phyloP scores from a whole-genome alignment of 2,113 vertebrate species.

The Orthonyx spaldingii region DNA sequence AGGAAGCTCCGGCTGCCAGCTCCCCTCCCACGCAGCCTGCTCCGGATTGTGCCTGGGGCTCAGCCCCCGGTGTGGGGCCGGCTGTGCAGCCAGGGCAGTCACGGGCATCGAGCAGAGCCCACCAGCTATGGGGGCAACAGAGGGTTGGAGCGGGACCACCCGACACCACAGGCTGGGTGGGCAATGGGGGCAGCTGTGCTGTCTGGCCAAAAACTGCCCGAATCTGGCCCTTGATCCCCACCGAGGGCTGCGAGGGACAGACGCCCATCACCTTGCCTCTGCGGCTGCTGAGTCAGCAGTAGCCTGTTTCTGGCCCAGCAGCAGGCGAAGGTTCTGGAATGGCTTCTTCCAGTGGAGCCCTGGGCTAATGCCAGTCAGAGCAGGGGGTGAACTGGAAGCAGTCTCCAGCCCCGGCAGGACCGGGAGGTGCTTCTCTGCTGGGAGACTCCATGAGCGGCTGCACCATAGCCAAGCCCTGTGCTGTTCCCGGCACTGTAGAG shows the following conservation, averaged over 20 bases:
- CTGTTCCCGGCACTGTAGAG: neutral
- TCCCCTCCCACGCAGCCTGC: constrained; percentile 6
- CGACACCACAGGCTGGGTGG: neutral
- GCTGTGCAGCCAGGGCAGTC: neutral
- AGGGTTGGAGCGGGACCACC: rapidly evolving
- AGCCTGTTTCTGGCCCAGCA: neutral
- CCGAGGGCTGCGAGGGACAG: neutral
- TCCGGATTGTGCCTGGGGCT: neutral
- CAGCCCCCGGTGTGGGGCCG: neutral
- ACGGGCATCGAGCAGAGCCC: neutral
- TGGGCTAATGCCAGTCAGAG: neutral
- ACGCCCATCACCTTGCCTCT: rapidly evolving
- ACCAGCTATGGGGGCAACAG: neutral
- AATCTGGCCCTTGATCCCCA: neutral
- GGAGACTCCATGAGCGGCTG: neutral
- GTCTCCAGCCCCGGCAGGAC: neutral
- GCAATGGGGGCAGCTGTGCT: neutral
- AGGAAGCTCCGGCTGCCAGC: neutral
- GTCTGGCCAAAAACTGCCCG: neutral
- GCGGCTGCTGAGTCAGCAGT: neutral
- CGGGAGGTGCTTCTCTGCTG: neutral
- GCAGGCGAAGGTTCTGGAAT: neutral
- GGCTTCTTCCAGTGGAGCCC: neutral
- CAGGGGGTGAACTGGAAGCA: neutral
- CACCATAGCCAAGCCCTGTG: neutral